Evolutionary conservation across 2,113 vertebrate species (phyloP), one percentile per base, ranked within the genome.

Genomic region (Henicopernis longicauda): DNA sequence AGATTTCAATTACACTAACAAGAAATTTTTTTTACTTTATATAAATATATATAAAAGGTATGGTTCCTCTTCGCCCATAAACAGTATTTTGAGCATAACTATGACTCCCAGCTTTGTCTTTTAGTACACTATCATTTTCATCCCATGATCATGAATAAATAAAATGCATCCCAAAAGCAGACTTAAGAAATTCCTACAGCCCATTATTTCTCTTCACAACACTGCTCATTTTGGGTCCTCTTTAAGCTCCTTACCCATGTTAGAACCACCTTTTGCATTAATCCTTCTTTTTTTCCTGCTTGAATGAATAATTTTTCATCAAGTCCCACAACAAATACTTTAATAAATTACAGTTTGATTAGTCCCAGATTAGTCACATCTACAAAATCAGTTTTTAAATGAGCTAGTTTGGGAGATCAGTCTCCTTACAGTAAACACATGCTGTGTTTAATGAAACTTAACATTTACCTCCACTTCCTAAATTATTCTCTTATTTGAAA

Each of bases 261-360:
- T 52, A 78, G 36, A 66, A 54, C 15, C 54, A 84, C 20, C 19
- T 90, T 83, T 79, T 79, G 9, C 29, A 63, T 76, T 84, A 91
- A 87, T 86, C 14, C 20, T 45, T 55, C 16, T 52, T 69, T 84
- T 90, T 77, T 69, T 67, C 17, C 62, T 80, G 23, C 54, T 80
- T 69, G 49, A 93, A 86, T 82, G 40, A 88, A 69, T 85, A 86
- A 92, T 95, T 92, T 90, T 49, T 88, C 73, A 73, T 84, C 70
- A 82, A 92, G 62, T 73, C 45, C 54, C 34, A 80, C 36, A 93
- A 92, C 80, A 95, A 95, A 95, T 70, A 83, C 58, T 90, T 89
- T 58, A 81, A 93, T 82, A 96, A 95, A 95, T 89, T 88, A 82
- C 40, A 77, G 63, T 92, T 95, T 89, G 82, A 95, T 95, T 92